These are phyloP conservation scores for Perca schrenkii DNA, from an alignment of 2,113 vertebrate species.

Conservation along the genomic window DNA sequence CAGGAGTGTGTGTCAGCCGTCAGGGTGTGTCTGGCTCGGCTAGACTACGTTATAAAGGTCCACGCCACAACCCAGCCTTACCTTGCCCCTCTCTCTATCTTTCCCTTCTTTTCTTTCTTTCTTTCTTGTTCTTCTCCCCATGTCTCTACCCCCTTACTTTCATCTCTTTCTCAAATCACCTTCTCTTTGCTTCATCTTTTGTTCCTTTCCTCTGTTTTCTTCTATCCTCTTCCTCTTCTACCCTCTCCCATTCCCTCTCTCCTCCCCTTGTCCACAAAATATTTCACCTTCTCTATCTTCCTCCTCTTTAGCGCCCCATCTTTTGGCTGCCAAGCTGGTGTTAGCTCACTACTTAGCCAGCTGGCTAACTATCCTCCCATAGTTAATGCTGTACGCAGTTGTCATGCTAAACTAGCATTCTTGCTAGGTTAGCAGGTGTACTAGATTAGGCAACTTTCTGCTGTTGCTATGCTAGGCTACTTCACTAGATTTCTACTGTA, in stretches of 20 bases:
- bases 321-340: conserved; percentile 4
- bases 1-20: conserved; percentile 72
- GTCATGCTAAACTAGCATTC: conserved; percentile 26
- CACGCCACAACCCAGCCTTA: conserved; percentile 18
- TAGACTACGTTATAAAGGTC: conserved; percentile 67
- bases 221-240: not conserved
- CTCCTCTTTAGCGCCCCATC: not conserved
- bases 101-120: too few species aligned
- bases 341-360: conserved; percentile 29
- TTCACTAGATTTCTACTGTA: not conserved
- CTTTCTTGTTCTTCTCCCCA: not conserved
- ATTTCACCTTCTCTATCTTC: not conserved
- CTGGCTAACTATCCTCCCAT: conserved; percentile 27
- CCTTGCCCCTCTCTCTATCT: not conserved
- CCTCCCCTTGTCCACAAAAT: not conserved
- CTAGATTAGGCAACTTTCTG: conserved; percentile 11
- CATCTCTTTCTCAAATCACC: not conserved
- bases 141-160: not conserved
- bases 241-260: not conserved
- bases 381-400: not conserved
- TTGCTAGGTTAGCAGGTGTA: conserved; percentile 13
- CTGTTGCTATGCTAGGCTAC: conserved; percentile 25
- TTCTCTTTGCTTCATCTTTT: not conserved
- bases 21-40: conserved; percentile 70
- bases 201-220: not conserved